These are phyloP conservation scores for Oryzias melastigma DNA, from an alignment of 2,113 vertebrate genomes.

Conservation along the genomic window DNA sequence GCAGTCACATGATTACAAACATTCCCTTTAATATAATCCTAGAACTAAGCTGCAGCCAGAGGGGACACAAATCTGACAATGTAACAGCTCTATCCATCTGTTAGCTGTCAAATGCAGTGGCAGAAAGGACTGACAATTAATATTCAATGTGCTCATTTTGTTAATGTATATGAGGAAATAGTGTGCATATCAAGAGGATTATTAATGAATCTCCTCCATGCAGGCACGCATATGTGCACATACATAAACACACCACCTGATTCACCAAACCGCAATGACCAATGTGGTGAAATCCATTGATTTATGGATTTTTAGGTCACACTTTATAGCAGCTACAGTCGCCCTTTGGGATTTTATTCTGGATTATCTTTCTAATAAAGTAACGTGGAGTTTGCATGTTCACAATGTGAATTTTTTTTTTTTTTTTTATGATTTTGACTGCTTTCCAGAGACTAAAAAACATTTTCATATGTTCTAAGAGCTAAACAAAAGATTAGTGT, in stretches of 20 bases:
- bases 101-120: constrained; percentile 36
- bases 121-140: constrained; percentile 37
- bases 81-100: constrained; percentile 21
- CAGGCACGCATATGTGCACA: not conserved
- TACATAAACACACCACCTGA: constrained; percentile 11
- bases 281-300: constrained; percentile 37
- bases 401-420: too few relatives aligned
- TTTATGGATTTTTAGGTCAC: constrained; percentile 48
- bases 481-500: too few relatives aligned
- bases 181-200: not conserved
- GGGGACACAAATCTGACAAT: constrained; percentile 61
- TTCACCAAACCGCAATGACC: constrained; percentile 11
- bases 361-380: constrained; percentile 41
- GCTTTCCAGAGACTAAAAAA: too few relatives aligned
- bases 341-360: constrained; percentile 19
- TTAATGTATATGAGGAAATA: constrained; percentile 19
- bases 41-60: constrained; percentile 63
- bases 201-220: not conserved
- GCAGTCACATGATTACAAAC: constrained; percentile 43
- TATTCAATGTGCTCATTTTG: constrained; percentile 24
- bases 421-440: too few relatives aligned
- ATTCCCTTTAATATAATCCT: constrained; percentile 66
- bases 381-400: not conserved
- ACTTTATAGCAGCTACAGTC: not conserved
- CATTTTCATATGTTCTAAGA: too few relatives aligned